Base-by-base conservation (phyloP, 1,140 invertebrate genomes). In the Drosophila suzukii region DNA sequence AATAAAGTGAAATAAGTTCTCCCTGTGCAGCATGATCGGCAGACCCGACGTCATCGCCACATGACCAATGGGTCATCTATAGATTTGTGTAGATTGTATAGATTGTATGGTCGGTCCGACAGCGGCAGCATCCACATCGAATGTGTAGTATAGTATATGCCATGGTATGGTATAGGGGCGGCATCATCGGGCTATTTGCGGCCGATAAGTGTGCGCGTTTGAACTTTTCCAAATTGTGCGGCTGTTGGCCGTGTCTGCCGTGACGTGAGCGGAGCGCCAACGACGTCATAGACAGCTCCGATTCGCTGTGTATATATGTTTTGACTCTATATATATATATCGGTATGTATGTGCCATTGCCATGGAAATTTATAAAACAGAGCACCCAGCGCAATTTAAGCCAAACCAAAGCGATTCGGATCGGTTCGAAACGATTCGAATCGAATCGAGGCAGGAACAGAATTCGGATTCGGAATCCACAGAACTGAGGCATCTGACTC, bases 121-220 rank as follows among this genome's bases (percentile, higher is more conserved):
- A 24, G 36, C 27, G 56, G 43, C 49, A 74, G 43, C 70, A 43
- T 50, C 38, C 38, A 30, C 38, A 56, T 38, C 38, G 11, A 34
- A 56, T 38, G 32, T 12, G 51, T n/a, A 49, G 39, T 67, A 4
- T 13, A 15, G 27, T 15, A 47, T 62, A 49, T 17, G 61, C 27
- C 47, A 55, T 49, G 56, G 63, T 41, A 71, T 68, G 34, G 41
- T 62, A 68, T 65, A 54, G 59, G 66, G 57, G 68, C 75, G 78
- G 65, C 74, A 76, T 76, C 74, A 76, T 60, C 58, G 46, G 74
- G 70, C 82, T 86, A 86, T 88, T 86, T 86, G 66, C 54, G 83
- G 75, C 82, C 60, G 27, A 72, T 62, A 85, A 85, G 82, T 85
- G 83, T 88, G 83, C 72, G 76, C 76, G 74, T 73, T 88, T 88